Percentiles rank a stretch among this genome's conserved stretches.
phyloP scores from a whole-genome alignment of 2,888 invertebrate species.

The Agonopterix subpropinquella region DNA sequence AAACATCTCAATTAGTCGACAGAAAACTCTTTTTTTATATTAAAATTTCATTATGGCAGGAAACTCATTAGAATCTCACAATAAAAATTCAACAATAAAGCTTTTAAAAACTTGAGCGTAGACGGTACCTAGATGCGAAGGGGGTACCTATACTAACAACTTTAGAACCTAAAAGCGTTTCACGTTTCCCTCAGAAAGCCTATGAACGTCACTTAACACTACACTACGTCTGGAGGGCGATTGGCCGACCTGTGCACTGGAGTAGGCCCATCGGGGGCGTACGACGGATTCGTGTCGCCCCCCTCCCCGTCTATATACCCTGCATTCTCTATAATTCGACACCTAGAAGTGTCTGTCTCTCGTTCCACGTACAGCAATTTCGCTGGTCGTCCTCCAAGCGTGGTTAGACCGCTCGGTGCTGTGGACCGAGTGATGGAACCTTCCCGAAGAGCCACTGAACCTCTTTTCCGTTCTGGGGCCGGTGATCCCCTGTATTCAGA shows the following conservation, averaged over 20 bases:
- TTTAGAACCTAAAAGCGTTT: slow-evolving; percentile 70
- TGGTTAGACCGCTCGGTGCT: slow-evolving; percentile 44
- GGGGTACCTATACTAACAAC: slow-evolving; percentile 65
- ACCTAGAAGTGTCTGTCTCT: slow-evolving; percentile 50
- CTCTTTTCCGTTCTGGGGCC: slow-evolving; percentile 70
- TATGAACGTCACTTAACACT: slow-evolving; percentile 38
- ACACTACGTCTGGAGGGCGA: slow-evolving; percentile 45
- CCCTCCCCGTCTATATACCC: slow-evolving; percentile 61
- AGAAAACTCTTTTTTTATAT: slow-evolving; percentile 47
- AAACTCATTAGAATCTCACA: slow-evolving; percentile 64
- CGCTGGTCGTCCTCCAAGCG: slow-evolving; percentile 59
- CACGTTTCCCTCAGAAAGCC: slow-evolving; percentile 68
- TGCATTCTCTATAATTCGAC: slow-evolving; percentile 69
- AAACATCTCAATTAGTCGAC: slow-evolving; percentile 49
- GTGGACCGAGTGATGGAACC: slow-evolving; percentile 58
- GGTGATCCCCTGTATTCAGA: slow-evolving; percentile 74
- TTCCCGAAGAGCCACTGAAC: slow-evolving; percentile 65
- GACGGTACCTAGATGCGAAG: slow-evolving; percentile 63
- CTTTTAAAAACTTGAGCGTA: slow-evolving; percentile 71
- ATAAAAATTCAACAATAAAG: slow-evolving; percentile 71
- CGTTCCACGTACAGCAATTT: slow-evolving; percentile 56
- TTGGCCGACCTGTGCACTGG: slow-evolving; percentile 51
- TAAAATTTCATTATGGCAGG: slow-evolving; percentile 55
- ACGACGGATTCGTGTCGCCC: slow-evolving; percentile 64
- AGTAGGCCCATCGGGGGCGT: slow-evolving; percentile 63